A percentile compares a stretch with the other conserved stretches of the same genome.
Conservation (phyloP, 2,888 invertebrate species). For the Apantesis nais region DNA sequence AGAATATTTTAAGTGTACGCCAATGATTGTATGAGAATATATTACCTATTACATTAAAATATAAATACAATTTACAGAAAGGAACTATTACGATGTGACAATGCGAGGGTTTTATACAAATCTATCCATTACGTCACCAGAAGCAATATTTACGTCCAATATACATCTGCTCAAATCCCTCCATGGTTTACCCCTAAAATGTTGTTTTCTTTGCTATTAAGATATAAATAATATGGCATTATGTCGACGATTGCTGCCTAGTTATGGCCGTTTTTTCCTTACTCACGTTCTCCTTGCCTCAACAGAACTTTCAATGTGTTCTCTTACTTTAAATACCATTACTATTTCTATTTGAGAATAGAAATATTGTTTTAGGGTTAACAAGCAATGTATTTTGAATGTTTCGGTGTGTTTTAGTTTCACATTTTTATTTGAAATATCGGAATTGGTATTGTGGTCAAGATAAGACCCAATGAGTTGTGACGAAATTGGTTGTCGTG, state of each 20-base stretch:
- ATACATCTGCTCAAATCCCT: constrained; percentile 39
- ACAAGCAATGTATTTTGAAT: constrained; percentile 37
- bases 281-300: constrained; percentile 47
- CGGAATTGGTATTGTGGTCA: constrained; percentile 54
- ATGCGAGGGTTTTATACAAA: constrained; percentile 25
- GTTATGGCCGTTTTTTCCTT: constrained; percentile 54
- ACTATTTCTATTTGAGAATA: constrained; percentile 21
- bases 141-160: constrained; percentile 35
- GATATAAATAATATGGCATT: constrained; percentile 64
- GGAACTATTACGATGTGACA: background rate
- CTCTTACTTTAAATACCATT: constrained; percentile 28
- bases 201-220: constrained; percentile 66
- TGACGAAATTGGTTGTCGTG: constrained; percentile 69
- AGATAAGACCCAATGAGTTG: constrained; percentile 71
- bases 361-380: constrained; percentile 15
- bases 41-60: background rate
- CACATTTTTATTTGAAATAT: constrained; percentile 24
- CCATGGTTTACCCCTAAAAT: constrained; percentile 42
- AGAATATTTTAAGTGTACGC: background rate
- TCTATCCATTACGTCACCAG: constrained; percentile 36
- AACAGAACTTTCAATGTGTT: constrained; percentile 27
- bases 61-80: background rate
- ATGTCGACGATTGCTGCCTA: constrained; percentile 57
- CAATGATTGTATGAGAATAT: background rate
- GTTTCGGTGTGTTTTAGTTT: constrained; percentile 21